Evolutionary conservation across 2,797 vertebrate genomes (phyloP), one percentile per base, ranked within the genome.

Genomic region (Balearica regulorum): DNA sequence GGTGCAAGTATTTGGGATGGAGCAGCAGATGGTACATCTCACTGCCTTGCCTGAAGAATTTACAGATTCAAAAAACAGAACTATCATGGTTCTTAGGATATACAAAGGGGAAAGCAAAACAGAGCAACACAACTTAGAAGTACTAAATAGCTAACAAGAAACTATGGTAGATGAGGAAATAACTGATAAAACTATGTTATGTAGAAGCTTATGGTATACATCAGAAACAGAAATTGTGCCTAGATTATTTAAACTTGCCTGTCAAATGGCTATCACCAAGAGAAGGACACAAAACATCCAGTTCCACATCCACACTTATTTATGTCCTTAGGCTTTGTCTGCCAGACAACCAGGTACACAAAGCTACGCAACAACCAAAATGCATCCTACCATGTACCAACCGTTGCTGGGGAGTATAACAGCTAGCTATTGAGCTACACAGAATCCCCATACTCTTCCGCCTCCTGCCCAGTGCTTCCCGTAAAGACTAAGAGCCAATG

Each of bases 371-470:
- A 51, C 0, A 1, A 64, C 17, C 17, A 24, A 44, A 82, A 41
- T 2, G 11, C 43, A 35, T 41, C 41, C 28, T 18, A 48, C 3
- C 22, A 25, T 4, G 0, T n/a, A 87, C 5, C 22, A 33, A 17
- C 18, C 21, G 62, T 1, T 1, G 3, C 26, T 13, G 31, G 13
- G 20, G 22, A 25, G 22, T 1, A 5, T 6, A 77, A 54, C 7
- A 73, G 33, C 19, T 8, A 26, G 16, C 22, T 69, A 41, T 16
- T 2, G 0, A 72, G 28, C 49, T 62, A 62, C 7, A 12, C 29
- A 76, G 35, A 62, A 43, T 12, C 6, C 48, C 25, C 6, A 1
- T 6, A 15, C 12, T 78, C 62, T 51, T 29, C 33, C 24, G 20
- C 24, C 69, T 58, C 35, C 31, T 35, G 21, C 20, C 24, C 39